Conservation (phyloP, 2,888 invertebrate genomes). For the Cecidostiba fungosa region DNA sequence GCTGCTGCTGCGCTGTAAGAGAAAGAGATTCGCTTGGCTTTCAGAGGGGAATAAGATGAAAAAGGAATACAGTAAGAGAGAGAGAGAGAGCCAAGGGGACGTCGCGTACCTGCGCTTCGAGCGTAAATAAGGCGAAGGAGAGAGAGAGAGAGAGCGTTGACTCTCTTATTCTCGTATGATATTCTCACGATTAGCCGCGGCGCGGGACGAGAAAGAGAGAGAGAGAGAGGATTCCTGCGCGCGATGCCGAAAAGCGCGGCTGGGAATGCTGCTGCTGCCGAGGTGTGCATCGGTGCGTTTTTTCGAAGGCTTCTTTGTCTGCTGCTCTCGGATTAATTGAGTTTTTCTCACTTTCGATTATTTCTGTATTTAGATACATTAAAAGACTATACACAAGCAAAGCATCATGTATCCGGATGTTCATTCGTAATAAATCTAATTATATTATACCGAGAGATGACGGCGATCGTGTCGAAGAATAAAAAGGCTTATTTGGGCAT, state of each 20-base stretch:
- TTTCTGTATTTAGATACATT: neutral
- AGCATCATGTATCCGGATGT: neutral
- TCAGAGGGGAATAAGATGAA: conserved; percentile 16
- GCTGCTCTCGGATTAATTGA: neutral
- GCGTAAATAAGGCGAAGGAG: conserved; percentile 50
- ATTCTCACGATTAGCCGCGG: conserved; percentile 59
- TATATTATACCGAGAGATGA: conserved; percentile 17
- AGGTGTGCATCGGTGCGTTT: neutral
- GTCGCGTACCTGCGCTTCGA: conserved; percentile 44
- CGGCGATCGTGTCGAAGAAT: neutral
- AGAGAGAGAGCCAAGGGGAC: conserved; percentile 23
- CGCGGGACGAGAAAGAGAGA: conserved; percentile 1
- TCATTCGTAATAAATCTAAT: conserved; percentile 31
- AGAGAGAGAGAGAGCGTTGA: conserved; percentile 51
- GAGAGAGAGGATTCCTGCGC: conserved; percentile 14
- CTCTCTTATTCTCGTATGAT: conserved; percentile 41
- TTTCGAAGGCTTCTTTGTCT: neutral
- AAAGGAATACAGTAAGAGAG: conserved; percentile 18
- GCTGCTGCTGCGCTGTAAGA: conserved; percentile 8
- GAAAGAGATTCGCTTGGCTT: conserved; percentile 52
- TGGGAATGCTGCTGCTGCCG: neutral
- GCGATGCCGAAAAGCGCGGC: conserved; percentile 7
- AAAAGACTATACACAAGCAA: neutral
- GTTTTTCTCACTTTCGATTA: neutral
- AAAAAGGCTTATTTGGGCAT: conserved; percentile 45